These are phyloP conservation scores for Perdix hodgsoniae DNA, from an alignment of 2,797 vertebrate genomes.

Conservation along the genomic window DNA sequence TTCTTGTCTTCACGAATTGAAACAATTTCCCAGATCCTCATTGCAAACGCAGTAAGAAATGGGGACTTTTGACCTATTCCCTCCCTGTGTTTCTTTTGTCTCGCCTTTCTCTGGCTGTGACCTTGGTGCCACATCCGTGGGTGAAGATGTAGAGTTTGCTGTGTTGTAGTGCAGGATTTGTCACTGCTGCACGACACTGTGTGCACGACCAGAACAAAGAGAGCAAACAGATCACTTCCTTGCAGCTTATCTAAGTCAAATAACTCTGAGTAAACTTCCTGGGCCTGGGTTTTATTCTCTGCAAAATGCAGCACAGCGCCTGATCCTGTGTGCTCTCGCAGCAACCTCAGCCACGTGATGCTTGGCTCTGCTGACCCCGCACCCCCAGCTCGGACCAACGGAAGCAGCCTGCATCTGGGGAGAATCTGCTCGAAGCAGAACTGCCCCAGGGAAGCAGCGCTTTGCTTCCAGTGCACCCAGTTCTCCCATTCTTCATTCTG, in stretches of 20 bases:
- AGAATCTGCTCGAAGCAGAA: rapidly evolving
- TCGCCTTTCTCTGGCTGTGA: neutral
- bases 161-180: neutral
- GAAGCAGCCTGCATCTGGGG: rapidly evolving
- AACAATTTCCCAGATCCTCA: neutral
- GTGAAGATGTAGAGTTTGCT: neutral
- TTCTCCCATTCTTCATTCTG: neutral
- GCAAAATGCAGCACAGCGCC: neutral
- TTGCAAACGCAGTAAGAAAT: neutral
- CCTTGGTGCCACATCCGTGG: neutral
- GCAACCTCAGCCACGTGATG: neutral
- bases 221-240: neutral
- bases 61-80: neutral
- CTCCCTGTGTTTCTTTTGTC: neutral
- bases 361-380: neutral
- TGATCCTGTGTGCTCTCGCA: rapidly evolving
- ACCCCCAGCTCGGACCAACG: neutral
- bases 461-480: neutral
- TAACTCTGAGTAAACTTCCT: slow-evolving; percentile 66
- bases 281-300: neutral
- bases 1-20: neutral
- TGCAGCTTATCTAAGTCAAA: slow-evolving; percentile 65
- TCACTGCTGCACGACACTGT: neutral
- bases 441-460: neutral
- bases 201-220: slow-evolving; percentile 8